Conservation (phyloP, 2,797 vertebrate species). For the Squalus acanthias region DNA sequence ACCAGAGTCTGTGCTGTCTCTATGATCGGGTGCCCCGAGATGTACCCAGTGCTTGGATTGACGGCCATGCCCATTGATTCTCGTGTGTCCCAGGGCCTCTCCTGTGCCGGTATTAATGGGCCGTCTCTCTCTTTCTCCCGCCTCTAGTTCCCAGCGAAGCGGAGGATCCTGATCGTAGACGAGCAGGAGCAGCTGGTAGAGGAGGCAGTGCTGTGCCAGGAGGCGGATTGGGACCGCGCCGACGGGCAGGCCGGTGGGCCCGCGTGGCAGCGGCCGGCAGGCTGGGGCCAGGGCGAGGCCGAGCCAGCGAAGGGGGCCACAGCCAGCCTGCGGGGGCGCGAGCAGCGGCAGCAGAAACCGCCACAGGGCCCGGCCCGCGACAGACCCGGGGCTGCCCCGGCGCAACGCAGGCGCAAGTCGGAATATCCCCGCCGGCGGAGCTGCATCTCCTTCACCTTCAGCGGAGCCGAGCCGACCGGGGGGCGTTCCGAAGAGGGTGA, state of each 20-base stretch:
- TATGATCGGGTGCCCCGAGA: neutral
- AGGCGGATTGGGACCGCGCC: neutral
- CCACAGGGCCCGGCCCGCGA: neutral
- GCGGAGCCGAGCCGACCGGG: neutral
- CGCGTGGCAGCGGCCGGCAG: neutral
- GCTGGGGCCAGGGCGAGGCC: neutral
- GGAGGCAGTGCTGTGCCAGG: neutral
- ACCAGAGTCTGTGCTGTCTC: no score
- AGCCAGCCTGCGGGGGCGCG: neutral
- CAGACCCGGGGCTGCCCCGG: neutral
- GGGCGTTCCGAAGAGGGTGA: neutral
- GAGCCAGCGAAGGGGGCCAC: neutral
- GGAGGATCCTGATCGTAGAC: neutral
- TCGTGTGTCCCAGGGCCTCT: neutral
- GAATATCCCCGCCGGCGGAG: neutral
- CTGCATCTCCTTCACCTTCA: neutral
- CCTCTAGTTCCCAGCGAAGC: neutral
- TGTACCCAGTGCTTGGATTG: neutral
- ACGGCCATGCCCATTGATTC: neutral
- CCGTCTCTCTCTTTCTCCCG: neutral
- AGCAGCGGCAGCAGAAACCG: neutral
- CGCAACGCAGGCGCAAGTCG: neutral
- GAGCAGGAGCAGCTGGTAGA: neutral
- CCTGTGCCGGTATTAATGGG: neutral
- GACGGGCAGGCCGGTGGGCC: neutral